Base-by-base conservation (phyloP, 1,140 invertebrate species). In the Plectrocnemia conspersa region DNA sequence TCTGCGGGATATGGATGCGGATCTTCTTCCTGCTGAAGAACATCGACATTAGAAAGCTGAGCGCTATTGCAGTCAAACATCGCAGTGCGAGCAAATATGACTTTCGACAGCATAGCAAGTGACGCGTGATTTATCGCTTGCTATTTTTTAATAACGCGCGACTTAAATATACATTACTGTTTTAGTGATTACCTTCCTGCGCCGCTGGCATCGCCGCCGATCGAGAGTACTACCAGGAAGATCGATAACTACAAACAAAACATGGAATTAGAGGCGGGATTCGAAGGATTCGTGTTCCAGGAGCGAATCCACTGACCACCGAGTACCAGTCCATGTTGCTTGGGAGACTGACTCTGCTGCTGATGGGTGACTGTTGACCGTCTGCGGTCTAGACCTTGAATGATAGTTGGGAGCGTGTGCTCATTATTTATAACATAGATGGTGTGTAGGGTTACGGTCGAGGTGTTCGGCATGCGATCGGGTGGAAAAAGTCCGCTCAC, bases 1-100 rank as follows among this genome's bases (percentile, higher is more conserved):
- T 73, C 66, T 76, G 72, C 64, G 74, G 74, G 68, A 74, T 69
- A 66, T 76, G 72, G 67, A 76, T 76, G 62, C 74, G 72, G 61
- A 76, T 74, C 62, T 76, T 76, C 67, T 76, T 76, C 64, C 74
- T 76, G 72, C 25, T 72, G 74, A 21, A 10, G 13, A 13, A 52
- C 10, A 25, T 54, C 49, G 7, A 40, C 21, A 41, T 38, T 42
- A 22, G 33, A 18, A 72, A 59, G 5, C 15, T 45, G 21, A 19
- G 42, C 6, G 10, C 23, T 21, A 25, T 38, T 18, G 23, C 22
- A 22, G 35, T 9, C 18, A 38, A 38, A 38, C 5, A 16, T 10
- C 35, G 35, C 15, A 7, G 6, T 6, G 27, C 27, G 27, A 29
- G 6, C 6, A 38, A 38, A 9, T 16, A 38, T 13, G 18, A 15